These are phyloP conservation scores for Clanis bilineata DNA, from an alignment of 2,888 invertebrate genomes.

Conservation along the genomic window DNA sequence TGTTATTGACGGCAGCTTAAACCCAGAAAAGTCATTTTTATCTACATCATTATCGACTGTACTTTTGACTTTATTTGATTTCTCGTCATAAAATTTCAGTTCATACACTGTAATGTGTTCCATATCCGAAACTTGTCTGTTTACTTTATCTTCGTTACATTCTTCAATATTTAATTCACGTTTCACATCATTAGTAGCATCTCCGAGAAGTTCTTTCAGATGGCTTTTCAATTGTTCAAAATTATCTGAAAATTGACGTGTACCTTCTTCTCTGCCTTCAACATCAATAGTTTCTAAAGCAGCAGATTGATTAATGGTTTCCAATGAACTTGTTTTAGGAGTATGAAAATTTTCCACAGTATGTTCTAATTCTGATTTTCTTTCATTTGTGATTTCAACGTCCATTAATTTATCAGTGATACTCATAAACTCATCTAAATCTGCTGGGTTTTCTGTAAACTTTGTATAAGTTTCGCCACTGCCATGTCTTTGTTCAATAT, in stretches of 20 bases:
- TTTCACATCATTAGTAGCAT: constrained; percentile 40
- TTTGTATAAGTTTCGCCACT: constrained; percentile 77
- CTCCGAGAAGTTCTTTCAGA: constrained; percentile 58
- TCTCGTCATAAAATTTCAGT: constrained; percentile 52
- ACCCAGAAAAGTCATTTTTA: constrained; percentile 25
- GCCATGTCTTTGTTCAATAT: constrained; percentile 57
- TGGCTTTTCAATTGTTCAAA: constrained; percentile 63
- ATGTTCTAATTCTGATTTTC: constrained; percentile 37
- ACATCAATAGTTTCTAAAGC: constrained; percentile 23
- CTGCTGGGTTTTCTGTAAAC: constrained; percentile 65
- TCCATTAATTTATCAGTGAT: constrained; percentile 67
- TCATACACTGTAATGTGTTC: constrained; percentile 72
- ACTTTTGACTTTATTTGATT: constrained; percentile 23
- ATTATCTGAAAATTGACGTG: constrained; percentile 52
- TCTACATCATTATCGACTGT: constrained; percentile 22
- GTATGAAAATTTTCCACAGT: constrained; percentile 60
- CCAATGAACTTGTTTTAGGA: constrained; percentile 67
- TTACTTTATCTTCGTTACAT: constrained; percentile 29
- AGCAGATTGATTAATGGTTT: constrained; percentile 49
- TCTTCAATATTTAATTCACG: constrained; percentile 31
- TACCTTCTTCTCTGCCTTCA: constrained; percentile 31
- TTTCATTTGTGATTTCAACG: constrained; percentile 32
- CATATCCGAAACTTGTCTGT: constrained; percentile 59
- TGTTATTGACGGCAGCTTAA: constrained; percentile 64
- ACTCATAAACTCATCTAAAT: constrained; percentile 71